Evolutionary conservation across 1,140 invertebrate species (phyloP), one percentile per base, ranked within the genome.

Genomic region (Harlomillsia oculata): DNA sequence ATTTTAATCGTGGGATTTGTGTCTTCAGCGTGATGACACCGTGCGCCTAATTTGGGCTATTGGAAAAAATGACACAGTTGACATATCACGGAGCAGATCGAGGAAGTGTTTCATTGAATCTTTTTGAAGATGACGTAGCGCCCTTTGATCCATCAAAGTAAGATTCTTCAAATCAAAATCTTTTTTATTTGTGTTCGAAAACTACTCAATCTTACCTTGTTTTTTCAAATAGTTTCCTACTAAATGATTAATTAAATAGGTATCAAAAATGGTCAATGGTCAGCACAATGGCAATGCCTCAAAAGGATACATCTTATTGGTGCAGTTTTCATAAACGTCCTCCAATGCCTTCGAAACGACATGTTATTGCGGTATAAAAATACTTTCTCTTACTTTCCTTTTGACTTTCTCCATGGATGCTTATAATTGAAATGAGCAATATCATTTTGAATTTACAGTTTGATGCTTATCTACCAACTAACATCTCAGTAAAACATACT

Each of bases 271-370:
- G 36, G 32, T 39, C 18, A 11, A 56, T 56, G 41, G 26, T n/a
- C 6, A 32, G 8, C 2, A 44, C 28, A 14, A 34, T 32, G 28
- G 34, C 18, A 21, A 62, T 62, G 54, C 55, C 55, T 9, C 5
- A 8, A 3, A 2, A 29, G 9, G 14, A 54, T 14, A 62, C 60
- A 43, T 32, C 48, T 3, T 61, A 61, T 46, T 61, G 59, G 59
- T 61, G 53, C 9, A 46, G 51, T 8, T 40, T 49, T 6, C 57
- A 59, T 21, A 53, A 54, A n/a, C 11, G 25, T n/a, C 57, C 51
- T 23, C 5, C 3, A 20, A 43, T 51, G 1, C n/a, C 25, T 32
- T 5, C 5, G 23, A 51, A 45, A 13, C 46, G 40, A 1, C 59
- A 60, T 14, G 28, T 60, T 29, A 40, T 60, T 37, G 59, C 34